Evolutionary conservation across 2,888 invertebrate species (phyloP).

Genomic region (Eurytoma adleriae): DNA sequence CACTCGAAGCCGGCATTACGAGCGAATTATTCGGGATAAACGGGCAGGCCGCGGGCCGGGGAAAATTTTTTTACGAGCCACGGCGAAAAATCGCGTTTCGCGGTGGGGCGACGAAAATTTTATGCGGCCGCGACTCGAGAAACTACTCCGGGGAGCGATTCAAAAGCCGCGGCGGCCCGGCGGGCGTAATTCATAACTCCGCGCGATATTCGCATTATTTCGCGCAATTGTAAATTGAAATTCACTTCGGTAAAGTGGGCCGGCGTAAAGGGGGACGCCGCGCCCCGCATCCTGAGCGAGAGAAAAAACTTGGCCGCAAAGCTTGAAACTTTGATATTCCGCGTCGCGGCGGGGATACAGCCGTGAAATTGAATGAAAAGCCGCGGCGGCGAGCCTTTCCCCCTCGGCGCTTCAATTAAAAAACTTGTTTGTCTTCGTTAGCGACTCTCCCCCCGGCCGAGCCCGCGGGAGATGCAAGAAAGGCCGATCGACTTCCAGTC

Average conservation of each 20-base stretch:
- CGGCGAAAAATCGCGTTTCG: too few relatives aligned
- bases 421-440: constrained; percentile 52
- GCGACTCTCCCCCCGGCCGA: background rate
- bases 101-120: too few relatives aligned
- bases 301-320: background rate
- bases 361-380: constrained; percentile 34
- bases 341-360: constrained; percentile 11
- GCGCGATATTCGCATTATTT: constrained; percentile 1
- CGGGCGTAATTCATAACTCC: background rate
- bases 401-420: constrained; percentile 47
- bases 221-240: constrained; percentile 15
- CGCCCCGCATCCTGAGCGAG: background rate
- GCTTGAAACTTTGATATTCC: constrained; percentile 42
- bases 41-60: too few relatives aligned
- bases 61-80: too few relatives aligned
- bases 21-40: too few relatives aligned
- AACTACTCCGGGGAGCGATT: too few relatives aligned
- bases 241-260: constrained; percentile 1
- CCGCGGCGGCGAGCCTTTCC: constrained; percentile 16
- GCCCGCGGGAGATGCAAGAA: too few relatives aligned
- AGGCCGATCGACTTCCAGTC: background rate
- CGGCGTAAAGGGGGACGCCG: background rate
- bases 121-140: too few relatives aligned
- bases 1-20: too few relatives aligned
- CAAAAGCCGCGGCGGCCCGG: background rate